Evolutionary conservation across 2,888 invertebrate genomes (phyloP).

Genomic region (Deroplatys truncata): DNA sequence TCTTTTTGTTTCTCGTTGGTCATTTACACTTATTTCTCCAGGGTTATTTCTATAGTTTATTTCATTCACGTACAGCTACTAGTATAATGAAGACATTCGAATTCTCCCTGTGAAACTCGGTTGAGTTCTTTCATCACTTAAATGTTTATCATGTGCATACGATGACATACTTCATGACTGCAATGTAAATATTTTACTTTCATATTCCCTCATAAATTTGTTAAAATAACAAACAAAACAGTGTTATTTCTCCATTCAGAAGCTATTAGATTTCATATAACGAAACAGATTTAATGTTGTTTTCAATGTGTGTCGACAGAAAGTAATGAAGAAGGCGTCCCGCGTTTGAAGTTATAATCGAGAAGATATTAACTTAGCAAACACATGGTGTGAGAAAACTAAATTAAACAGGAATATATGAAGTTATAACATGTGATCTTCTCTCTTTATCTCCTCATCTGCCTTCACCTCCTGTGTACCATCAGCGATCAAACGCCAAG

Average conservation of each 20-base stretch:
- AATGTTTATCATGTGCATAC: too few species aligned
- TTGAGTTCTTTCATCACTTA: too few species aligned
- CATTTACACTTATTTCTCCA: too few species aligned
- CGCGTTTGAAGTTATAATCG: background rate
- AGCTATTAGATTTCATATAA: background rate
- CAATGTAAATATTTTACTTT: too few species aligned
- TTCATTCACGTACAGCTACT: too few species aligned
- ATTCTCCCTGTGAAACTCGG: too few species aligned
- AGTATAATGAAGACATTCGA: too few species aligned
- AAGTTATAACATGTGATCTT: background rate
- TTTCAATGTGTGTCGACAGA: background rate
- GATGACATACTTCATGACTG: too few species aligned
- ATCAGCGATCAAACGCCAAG: background rate
- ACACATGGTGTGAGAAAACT: background rate
- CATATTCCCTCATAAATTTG: background rate
- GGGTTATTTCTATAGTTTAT: too few species aligned
- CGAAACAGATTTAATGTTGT: background rate
- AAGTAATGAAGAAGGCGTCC: background rate
- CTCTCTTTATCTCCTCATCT: background rate
- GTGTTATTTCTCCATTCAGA: background rate
- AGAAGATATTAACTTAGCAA: background rate
- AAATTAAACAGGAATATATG: background rate
- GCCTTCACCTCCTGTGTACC: background rate
- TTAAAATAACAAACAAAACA: background rate
- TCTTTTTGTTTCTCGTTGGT: too few species aligned